Evolutionary conservation across 2,888 invertebrate species (phyloP), one percentile per base, ranked within the genome.

Genomic region (Habroteleia sp.): DNA sequence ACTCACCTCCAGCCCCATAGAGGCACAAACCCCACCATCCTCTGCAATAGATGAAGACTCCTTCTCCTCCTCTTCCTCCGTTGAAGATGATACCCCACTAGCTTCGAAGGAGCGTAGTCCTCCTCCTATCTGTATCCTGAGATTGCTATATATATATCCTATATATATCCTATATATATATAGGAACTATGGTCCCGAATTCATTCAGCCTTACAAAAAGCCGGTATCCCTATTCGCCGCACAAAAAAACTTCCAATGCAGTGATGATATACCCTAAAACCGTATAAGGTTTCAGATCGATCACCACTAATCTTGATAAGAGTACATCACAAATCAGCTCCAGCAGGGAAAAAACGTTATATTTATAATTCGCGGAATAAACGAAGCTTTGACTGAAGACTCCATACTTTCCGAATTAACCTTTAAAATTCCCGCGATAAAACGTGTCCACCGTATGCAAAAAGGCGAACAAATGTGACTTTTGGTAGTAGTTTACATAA

Each of bases 241-340:
- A 6, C 2, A 35, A 35, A 13, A 35, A 35, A 6, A 31, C 31
- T 10, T 4, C 31, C 31, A 31, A 31, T n/a, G n/a, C n/a, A n/a
- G n/a, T n/a, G n/a, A n/a, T n/a, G n/a, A n/a, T n/a, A n/a, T n/a
- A n/a, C n/a, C 10, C 6, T 1, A 6, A 7, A 6, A 25, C 3
- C 7, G 25, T 6, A 6, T 3, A 1, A 13, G 13, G 11, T 5
- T 29, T 8, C 10, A 29, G 25, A 6, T 3, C 25, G 1, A 25
- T 25, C 25, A 25, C 25, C 3, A 7, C 25, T 7, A 25, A 25
- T 5, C 25, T 25, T 1, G 25, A 25, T 6, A 25, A 29, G 10
- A n/a, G 27, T 62, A 27, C 16, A 50, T 27, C 23, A 50, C 50
- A 6, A 23, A 63, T 23, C 62, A 62, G n/a, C 11, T 48, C 6